These are phyloP conservation scores for Melopsittacus undulatus DNA, from an alignment of 2,797 vertebrate species.

Conservation along the genomic window DNA sequence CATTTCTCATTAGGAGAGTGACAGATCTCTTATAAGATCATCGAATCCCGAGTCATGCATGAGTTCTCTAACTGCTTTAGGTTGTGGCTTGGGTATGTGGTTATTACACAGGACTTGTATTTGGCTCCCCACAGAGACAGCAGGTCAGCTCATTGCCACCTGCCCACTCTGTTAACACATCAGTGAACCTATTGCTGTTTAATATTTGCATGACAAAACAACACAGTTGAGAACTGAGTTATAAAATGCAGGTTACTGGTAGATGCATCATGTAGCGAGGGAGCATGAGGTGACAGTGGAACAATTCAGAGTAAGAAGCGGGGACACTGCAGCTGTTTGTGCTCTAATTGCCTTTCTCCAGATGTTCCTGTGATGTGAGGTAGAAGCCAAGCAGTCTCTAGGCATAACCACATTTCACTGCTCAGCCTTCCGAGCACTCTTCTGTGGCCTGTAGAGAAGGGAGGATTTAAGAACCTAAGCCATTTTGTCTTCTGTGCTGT, in stretches of 20 bases:
- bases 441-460: constrained; percentile 1
- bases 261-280: not conserved
- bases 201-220: not conserved
- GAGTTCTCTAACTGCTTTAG: not conserved
- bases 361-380: not conserved
- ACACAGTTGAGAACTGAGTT: not conserved
- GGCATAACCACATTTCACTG: not conserved
- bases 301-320: not conserved
- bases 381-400: constrained; percentile 14
- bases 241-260: not conserved
- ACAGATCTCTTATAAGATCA: constrained; percentile 10
- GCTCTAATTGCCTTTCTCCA: constrained; percentile 18
- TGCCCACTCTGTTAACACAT: not conserved
- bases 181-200: not conserved
- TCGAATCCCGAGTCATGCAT: not conserved
- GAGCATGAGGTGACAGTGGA: not conserved
- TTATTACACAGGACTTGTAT: not conserved
- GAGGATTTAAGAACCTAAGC: constrained; percentile 11
- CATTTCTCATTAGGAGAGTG: not conserved
- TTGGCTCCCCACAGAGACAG: not conserved
- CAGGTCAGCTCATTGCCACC: not conserved
- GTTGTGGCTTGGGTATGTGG: not conserved
- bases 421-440: not conserved
- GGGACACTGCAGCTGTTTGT: constrained; percentile 3
- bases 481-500: constrained; percentile 36